Evolutionary conservation across 2,888 invertebrate species (phyloP), one percentile per base, ranked within the genome.

Genomic region (Trachelus iudaicus): DNA sequence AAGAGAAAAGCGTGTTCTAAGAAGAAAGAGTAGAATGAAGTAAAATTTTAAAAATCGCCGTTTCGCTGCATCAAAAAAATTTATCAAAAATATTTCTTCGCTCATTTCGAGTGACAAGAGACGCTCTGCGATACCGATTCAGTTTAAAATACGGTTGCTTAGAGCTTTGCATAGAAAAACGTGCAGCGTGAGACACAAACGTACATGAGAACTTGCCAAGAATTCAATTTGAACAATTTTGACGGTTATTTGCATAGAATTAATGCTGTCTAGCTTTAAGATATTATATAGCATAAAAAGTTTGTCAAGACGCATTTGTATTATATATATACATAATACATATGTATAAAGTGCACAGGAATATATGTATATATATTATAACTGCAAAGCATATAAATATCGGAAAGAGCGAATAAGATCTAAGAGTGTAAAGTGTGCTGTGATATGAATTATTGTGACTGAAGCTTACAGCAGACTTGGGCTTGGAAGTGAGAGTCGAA

Each of bases 401-500:
- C 1, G 71, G 1, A 13, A 4, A 34, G 33, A 33, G 33, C 31
- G 33, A 34, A 31, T 33, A 71, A 71, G 71, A 56, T 71, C 31
- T 33, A 71, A 73, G n/a, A 76, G 78, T 69, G 75, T 76, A 80
- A n/a, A n/a, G 75, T 82, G 84, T 86, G 86, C 85, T 83, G 81
- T 87, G 84, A 84, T 77, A 78, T 76, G 69, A 76, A 79, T 77
- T 79, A 79, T 73, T 69, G 85, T 90, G 86, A 83, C 85, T 87
- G 82, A 89, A 91, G 91, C 91, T 91, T 91, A 91, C 91, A 90
- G 88, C 88, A 87, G 85, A 87, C 87, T 88, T 89, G 89, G 86
- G 88, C 88, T 90, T 90, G 89, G 84, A 87, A 83, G 85, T 87
- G 89, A 87, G 88, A 88, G 83, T 91, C 86, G 86, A 83, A 88